Conservation (phyloP, 2,113 vertebrate species). For the Ceyx melanurus region DNA sequence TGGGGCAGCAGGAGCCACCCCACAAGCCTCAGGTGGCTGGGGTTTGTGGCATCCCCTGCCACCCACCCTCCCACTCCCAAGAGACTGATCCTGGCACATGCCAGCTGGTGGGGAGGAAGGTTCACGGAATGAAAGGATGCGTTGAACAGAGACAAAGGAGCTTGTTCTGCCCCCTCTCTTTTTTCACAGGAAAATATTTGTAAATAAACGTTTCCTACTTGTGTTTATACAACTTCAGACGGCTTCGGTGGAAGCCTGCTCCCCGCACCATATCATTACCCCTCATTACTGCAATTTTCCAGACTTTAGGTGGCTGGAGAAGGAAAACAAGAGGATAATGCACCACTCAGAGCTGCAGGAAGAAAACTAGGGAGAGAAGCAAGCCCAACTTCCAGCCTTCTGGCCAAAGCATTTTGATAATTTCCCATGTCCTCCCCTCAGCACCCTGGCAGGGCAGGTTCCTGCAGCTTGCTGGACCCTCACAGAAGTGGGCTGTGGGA, state of each 20-base stretch:
- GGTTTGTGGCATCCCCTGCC: neutral
- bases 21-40: rapidly evolving
- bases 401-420: neutral
- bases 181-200: neutral
- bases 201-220: constrained; percentile 33
- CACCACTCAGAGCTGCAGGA: neutral
- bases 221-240: constrained; percentile 4
- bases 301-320: constrained; percentile 32
- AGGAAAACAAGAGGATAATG: neutral
- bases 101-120: neutral
- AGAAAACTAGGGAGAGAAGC: neutral
- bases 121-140: neutral
- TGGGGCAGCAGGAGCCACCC: neutral
- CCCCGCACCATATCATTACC: constrained; percentile 30
- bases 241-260: constrained; percentile 18
- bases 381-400: neutral
- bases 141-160: neutral
- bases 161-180: neutral
- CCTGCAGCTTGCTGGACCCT: too few relatives aligned
- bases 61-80: rapidly evolving
- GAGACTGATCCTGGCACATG: neutral
- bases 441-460: too few relatives aligned
- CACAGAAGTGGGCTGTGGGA: too few relatives aligned
- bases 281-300: constrained; percentile 36
- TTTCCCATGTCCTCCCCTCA: too few relatives aligned